A percentile compares a stretch with the other conserved stretches of the same genome.
Evolutionary conservation across 1,140 invertebrate genomes (phyloP).

Genomic region (Leptonema lineaticorne): DNA sequence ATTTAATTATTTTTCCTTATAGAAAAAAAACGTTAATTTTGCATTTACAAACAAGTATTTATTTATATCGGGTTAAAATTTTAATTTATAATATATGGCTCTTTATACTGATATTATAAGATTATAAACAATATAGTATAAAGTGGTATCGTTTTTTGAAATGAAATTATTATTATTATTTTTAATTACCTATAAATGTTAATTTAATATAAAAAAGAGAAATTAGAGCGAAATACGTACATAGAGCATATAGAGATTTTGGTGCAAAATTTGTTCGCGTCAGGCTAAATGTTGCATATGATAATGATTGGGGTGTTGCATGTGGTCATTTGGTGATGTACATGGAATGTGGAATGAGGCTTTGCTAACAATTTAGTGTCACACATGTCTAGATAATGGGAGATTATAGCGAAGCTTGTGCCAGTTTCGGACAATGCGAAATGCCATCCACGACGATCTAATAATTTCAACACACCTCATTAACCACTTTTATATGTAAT

Average conservation of each 20-base stretch:
- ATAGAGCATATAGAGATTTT: neutral
- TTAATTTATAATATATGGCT: too few species aligned
- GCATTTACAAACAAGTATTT: too few species aligned
- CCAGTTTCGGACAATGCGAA: neutral
- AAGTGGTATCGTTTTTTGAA: too few species aligned
- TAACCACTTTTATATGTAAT: too few species aligned
- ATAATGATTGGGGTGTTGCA: conserved; percentile 12
- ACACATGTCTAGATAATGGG: conserved; percentile 27
- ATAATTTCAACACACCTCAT: neutral
- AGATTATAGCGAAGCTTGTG: conserved; percentile 15
- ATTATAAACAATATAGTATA: too few species aligned
- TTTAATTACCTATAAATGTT: too few species aligned
- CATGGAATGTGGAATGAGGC: conserved; percentile 27
- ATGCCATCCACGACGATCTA: neutral
- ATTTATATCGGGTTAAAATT: too few species aligned
- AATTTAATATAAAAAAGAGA: too few species aligned
- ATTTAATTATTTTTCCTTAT: conserved; percentile 18
- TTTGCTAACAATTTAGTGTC: conserved; percentile 28
- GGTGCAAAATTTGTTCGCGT: neutral
- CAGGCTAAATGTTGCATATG: conserved; percentile 12
- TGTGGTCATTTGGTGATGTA: neutral
- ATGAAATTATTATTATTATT: too few species aligned
- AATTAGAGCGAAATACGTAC: too few species aligned
- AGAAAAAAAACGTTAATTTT: neutral
- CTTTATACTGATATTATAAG: too few species aligned